Evolutionary conservation across 2,113 vertebrate species (phyloP).

Genomic region (Panthera uncia): DNA sequence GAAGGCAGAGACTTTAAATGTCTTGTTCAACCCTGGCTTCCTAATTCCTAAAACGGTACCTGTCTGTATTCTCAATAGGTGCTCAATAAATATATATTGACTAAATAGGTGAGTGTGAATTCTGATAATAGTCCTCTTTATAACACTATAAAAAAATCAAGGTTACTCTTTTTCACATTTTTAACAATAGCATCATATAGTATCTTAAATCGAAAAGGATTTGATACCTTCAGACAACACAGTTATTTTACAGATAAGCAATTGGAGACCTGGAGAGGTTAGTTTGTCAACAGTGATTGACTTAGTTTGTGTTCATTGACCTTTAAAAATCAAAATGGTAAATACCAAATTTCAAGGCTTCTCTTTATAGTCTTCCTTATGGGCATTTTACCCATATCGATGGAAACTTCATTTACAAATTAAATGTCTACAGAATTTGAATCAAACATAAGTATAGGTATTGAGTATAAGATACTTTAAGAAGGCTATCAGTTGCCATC

Average conservation of each 20-base stretch:
- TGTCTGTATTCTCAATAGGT: not conserved
- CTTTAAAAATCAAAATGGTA: constrained; percentile 4
- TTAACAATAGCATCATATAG: not conserved
- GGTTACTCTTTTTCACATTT: not conserved
- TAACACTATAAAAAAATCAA: not conserved
- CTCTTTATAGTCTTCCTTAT: not conserved
- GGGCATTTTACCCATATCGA: not conserved
- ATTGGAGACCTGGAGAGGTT: not conserved
- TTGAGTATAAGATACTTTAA: not conserved
- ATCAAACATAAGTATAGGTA: not conserved
- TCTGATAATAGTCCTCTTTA: not conserved
- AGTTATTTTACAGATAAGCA: not conserved
- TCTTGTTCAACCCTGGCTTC: not conserved
- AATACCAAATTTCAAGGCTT: not conserved
- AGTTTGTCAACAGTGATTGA: not conserved
- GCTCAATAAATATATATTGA: not conserved
- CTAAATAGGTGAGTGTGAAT: not conserved
- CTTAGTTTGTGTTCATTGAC: not conserved
- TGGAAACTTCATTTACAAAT: not conserved
- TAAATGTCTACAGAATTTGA: not conserved
- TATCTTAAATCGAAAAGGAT: not conserved
- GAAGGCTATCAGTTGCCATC: not conserved
- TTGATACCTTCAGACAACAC: not conserved
- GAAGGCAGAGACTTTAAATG: not conserved
- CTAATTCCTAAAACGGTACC: not conserved